Percentiles rank a stretch among this genome's conserved stretches.
These are phyloP conservation scores for Notarius quadriscutis DNA, from an alignment of 2,113 vertebrate genomes.

Conservation along the genomic window DNA sequence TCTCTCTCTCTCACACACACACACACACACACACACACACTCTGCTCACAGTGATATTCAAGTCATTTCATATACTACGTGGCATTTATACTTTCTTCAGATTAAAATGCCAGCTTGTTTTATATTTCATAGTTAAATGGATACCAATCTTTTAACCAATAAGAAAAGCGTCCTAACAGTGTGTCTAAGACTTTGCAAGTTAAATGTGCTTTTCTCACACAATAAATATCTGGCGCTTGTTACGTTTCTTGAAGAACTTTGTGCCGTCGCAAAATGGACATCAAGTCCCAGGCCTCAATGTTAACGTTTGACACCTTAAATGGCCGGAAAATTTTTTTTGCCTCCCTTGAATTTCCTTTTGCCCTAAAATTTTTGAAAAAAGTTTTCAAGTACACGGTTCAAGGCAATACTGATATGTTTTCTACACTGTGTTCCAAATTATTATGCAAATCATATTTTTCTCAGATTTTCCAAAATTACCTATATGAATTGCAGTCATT, in stretches of 20 bases:
- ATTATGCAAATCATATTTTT: too few species aligned
- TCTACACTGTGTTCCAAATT: too few species aligned
- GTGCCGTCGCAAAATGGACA: background rate
- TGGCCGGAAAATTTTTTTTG: too few species aligned
- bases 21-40: background rate
- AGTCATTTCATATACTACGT: background rate
- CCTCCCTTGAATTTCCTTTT: too few species aligned
- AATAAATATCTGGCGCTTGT: background rate
- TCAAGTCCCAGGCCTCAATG: background rate
- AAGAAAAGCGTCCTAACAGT: background rate
- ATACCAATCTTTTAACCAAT: background rate
- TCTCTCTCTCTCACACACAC: too few species aligned
- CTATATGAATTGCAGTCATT: too few species aligned
- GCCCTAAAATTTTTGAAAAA: too few species aligned
- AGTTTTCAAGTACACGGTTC: too few species aligned
- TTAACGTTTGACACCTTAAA: too few species aligned
- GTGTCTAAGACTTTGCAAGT: background rate
- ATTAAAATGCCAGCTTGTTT: background rate
- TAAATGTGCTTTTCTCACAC: background rate
- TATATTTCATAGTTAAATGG: background rate
- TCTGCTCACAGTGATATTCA: background rate
- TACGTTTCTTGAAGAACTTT: background rate
- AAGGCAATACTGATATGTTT: too few species aligned
- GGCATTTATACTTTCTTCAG: background rate
- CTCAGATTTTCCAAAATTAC: too few species aligned